These are phyloP conservation scores for Fragum fragum DNA, from an alignment of 2,888 invertebrate species.

Conservation along the genomic window DNA sequence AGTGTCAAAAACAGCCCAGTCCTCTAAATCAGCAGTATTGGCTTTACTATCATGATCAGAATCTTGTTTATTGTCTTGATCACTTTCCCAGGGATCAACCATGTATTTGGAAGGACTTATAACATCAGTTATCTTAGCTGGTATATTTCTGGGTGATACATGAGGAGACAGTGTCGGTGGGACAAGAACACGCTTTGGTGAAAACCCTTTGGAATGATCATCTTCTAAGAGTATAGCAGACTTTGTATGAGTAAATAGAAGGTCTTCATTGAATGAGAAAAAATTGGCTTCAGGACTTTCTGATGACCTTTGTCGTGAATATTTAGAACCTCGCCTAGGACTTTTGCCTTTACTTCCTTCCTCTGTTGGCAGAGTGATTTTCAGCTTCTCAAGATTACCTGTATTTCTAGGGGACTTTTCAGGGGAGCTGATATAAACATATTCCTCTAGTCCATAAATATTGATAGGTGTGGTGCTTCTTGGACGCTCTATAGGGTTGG, in stretches of 20 bases:
- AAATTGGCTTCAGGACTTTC: slow-evolving; percentile 58
- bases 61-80: neutral
- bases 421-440: slow-evolving; percentile 78
- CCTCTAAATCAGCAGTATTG: neutral
- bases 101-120: neutral
- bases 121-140: neutral
- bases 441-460: slow-evolving; percentile 81
- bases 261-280: slow-evolving; percentile 80
- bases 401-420: slow-evolving; percentile 69
- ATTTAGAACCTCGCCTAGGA: slow-evolving; percentile 64
- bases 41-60: neutral
- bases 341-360: slow-evolving; percentile 74
- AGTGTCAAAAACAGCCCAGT: slow-evolving; percentile 12
- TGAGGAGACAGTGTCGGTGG: slow-evolving; percentile 81
- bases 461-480: slow-evolving; percentile 82
- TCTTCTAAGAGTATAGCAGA: slow-evolving; percentile 80
- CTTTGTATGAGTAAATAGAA: slow-evolving; percentile 80
- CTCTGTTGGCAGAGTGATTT: slow-evolving; percentile 81
- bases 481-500: slow-evolving; percentile 81
- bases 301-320: slow-evolving; percentile 38
- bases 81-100: slow-evolving; percentile 9
- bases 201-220: slow-evolving; percentile 71
- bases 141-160: slow-evolving; percentile 65
- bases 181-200: slow-evolving; percentile 80
- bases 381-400: slow-evolving; percentile 76